phyloP scores from a whole-genome alignment of 2,113 vertebrate species.

The Mugil cephalus region DNA sequence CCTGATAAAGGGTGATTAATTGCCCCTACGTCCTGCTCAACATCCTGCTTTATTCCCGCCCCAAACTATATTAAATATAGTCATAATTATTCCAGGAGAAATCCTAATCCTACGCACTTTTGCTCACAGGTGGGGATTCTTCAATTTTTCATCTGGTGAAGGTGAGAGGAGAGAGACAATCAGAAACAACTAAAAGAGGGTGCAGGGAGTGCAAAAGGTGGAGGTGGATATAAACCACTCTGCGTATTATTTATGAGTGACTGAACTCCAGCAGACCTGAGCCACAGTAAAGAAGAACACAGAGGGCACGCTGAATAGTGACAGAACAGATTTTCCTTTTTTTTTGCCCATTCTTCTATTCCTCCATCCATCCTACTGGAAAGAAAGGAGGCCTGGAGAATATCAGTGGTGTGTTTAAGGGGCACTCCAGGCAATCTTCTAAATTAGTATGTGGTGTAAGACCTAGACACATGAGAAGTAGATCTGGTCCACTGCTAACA shows the following conservation, averaged over 20 bases:
- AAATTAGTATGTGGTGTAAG: too few relatives aligned
- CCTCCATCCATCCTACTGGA: neutral
- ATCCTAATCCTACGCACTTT: constrained; percentile 63
- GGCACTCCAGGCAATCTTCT: too few relatives aligned
- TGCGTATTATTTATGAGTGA: neutral
- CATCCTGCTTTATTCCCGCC: constrained; percentile 69
- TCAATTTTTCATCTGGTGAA: constrained; percentile 31
- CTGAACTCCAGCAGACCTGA: constrained; percentile 4
- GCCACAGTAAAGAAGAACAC: neutral
- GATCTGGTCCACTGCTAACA: too few relatives aligned
- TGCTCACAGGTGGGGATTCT: constrained; percentile 37
- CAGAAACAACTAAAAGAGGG: neutral
- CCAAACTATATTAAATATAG: constrained; percentile 82
- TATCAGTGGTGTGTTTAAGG: too few relatives aligned
- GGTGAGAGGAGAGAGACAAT: neutral
- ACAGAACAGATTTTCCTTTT: neutral
- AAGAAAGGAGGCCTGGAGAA: too few relatives aligned
- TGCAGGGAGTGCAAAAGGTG: constrained; percentile 1
- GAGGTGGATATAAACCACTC: neutral
- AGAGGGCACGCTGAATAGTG: neutral
- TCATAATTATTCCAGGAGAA: constrained; percentile 83
- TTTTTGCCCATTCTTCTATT: neutral
- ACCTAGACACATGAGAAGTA: too few relatives aligned
- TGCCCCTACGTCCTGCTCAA: constrained; percentile 79
- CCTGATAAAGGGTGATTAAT: constrained; percentile 87